These are phyloP conservation scores for Hylaeus volcanicus DNA, from an alignment of 1,140 invertebrate genomes.

Conservation along the genomic window DNA sequence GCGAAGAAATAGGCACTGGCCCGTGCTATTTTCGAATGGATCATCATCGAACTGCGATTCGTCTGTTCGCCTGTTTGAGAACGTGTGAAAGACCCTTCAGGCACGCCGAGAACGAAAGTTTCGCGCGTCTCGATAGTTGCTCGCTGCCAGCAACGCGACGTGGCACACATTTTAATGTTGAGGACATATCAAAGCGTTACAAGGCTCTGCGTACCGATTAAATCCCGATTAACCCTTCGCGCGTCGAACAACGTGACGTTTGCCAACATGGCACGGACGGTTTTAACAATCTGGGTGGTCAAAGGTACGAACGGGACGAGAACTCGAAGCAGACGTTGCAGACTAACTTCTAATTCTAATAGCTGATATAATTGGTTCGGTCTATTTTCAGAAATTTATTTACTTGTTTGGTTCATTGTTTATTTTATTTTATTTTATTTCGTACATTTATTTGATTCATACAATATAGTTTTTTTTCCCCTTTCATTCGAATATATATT, in stretches of 20 bases:
- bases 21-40: conserved; percentile 55
- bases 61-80: conserved; percentile 22
- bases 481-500: too few species aligned
- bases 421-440: too few species aligned
- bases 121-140: conserved; percentile 24
- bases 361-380: too few species aligned
- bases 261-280: neutral
- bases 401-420: too few species aligned
- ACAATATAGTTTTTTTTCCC: too few species aligned
- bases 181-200: conserved; percentile 60
- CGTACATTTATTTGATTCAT: too few species aligned
- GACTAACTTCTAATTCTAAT: too few species aligned
- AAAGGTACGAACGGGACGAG: too few species aligned
- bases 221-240: conserved; percentile 40
- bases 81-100: conserved; percentile 57
- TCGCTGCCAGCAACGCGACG: conserved; percentile 34
- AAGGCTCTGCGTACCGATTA: conserved; percentile 52
- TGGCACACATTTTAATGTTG: conserved; percentile 60
- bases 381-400: too few species aligned
- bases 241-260: neutral
- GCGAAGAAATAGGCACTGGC: conserved; percentile 50
- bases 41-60: conserved; percentile 58
- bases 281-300: too few species aligned
- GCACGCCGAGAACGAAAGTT: conserved; percentile 57
- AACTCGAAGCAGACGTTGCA: too few species aligned